Evolutionary conservation across 1,140 invertebrate species (phyloP).

Genomic region (Polyergus mexicanus): DNA sequence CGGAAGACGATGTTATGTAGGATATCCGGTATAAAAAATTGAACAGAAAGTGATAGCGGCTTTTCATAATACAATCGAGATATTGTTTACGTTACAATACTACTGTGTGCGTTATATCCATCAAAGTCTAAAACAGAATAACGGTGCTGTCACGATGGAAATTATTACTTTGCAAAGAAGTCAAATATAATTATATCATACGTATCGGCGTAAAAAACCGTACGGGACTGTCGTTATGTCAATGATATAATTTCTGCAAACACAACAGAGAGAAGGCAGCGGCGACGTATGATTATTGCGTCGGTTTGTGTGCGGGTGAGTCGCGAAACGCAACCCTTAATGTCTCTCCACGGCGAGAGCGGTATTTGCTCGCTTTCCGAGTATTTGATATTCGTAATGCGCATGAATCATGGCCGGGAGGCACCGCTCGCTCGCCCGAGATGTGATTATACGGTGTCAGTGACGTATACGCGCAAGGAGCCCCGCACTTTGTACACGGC

Average conservation of each 20-base stretch:
- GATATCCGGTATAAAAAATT: background rate
- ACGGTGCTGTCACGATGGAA: slow-evolving; percentile 29
- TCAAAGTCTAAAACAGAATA: slow-evolving; percentile 16
- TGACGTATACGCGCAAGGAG: slow-evolving; percentile 73
- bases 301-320: slow-evolving; percentile 18
- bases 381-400: slow-evolving; percentile 73
- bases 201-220: slow-evolving; percentile 7
- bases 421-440: slow-evolving; percentile 65
- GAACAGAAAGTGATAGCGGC: background rate
- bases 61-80: background rate
- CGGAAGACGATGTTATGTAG: background rate
- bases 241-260: slow-evolving; percentile 60
- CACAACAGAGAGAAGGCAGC: slow-evolving; percentile 1
- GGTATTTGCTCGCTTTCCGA: slow-evolving; percentile 67
- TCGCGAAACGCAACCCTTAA: slow-evolving; percentile 19
- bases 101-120: background rate
- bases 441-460: slow-evolving; percentile 84
- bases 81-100: slow-evolving; percentile 5
- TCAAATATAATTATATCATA: slow-evolving; percentile 48
- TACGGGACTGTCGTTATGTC: slow-evolving; percentile 39
- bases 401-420: slow-evolving; percentile 73
- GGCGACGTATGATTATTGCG: slow-evolving; percentile 49
- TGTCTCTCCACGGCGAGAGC: slow-evolving; percentile 24
- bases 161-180: slow-evolving; percentile 31
- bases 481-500: slow-evolving; percentile 74